phyloP scores from a whole-genome alignment of 2,797 vertebrate species.

The Cyprinella venusta region DNA sequence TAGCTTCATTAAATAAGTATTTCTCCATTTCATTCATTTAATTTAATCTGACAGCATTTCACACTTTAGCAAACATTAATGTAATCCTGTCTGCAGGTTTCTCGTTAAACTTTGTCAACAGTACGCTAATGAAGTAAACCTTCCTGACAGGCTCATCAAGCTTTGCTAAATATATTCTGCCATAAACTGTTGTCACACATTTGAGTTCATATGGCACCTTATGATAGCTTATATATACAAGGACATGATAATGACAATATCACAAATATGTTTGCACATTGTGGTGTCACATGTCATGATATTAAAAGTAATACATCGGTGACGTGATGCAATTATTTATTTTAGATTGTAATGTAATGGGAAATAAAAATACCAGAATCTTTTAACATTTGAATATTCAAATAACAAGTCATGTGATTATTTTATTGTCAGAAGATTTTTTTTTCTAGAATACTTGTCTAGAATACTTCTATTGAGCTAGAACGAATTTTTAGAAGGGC shows the following conservation, averaged over 20 bases:
- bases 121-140: background rate
- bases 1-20: background rate
- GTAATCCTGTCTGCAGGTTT: background rate
- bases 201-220: background rate
- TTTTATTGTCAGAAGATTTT: no score
- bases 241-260: background rate
- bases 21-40: background rate
- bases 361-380: background rate
- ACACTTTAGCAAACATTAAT: background rate
- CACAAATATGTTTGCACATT: background rate
- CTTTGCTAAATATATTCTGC: background rate
- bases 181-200: conserved; percentile 14
- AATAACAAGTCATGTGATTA: background rate
- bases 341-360: background rate
- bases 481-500: background rate
- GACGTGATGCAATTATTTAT: background rate
- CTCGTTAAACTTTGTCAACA: conserved; percentile 8
- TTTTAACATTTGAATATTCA: background rate
- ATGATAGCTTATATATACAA: background rate
- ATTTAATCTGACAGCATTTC: background rate
- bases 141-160: background rate
- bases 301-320: background rate
- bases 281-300: background rate
- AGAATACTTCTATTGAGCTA: background rate
- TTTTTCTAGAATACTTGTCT: background rate